These are phyloP conservation scores for Tarsius wallacei DNA, from an alignment of 2,797 vertebrate species.

Conservation along the genomic window DNA sequence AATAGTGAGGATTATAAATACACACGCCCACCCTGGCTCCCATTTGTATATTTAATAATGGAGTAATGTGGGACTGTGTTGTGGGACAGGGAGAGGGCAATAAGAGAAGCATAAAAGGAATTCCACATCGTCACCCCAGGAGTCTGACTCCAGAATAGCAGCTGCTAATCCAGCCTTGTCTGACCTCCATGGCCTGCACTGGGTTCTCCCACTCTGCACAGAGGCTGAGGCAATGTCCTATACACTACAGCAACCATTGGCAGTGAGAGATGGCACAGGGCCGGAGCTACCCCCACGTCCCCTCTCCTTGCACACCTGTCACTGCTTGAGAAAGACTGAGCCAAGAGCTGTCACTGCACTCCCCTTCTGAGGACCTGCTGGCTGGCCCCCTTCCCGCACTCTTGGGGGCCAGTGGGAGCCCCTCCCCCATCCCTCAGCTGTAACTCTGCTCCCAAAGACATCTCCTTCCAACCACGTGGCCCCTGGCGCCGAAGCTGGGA, in stretches of 20 bases:
- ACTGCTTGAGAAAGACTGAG: background rate
- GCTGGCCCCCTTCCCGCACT: background rate
- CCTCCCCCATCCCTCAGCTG: background rate
- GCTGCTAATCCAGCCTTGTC: background rate
- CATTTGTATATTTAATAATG: background rate
- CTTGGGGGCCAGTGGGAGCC: background rate
- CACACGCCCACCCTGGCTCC: too few relatives aligned
- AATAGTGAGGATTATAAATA: background rate
- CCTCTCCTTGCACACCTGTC: background rate
- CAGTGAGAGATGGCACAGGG: background rate
- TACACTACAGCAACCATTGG: background rate
- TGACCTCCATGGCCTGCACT: rapidly evolving
- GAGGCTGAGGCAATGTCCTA: rapidly evolving
- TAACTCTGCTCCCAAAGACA: background rate
- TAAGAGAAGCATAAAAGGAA: background rate
- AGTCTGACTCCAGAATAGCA: background rate
- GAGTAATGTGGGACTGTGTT: background rate
- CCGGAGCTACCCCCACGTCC: background rate
- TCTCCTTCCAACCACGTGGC: conserved; percentile 49
- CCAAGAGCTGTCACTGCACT: background rate
- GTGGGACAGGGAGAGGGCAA: too few relatives aligned
- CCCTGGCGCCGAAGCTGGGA: conserved; percentile 33
- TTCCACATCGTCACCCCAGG: rapidly evolving
- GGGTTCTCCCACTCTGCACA: rapidly evolving
- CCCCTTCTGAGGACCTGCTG: background rate